Evolutionary conservation across 2,888 invertebrate genomes (phyloP).

Genomic region (Drosophila anomalata): DNA sequence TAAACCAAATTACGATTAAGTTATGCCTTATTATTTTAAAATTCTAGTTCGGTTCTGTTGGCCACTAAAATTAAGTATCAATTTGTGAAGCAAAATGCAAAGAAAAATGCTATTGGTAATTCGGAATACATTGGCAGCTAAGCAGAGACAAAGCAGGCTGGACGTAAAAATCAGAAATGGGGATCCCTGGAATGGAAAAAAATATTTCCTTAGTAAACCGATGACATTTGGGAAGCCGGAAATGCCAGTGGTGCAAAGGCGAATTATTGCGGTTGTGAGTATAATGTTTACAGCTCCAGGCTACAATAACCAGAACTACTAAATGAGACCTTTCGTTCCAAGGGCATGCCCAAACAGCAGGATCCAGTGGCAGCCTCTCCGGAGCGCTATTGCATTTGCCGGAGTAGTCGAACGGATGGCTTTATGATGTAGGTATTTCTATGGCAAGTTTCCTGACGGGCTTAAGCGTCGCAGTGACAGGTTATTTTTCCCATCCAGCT

Average conservation of each 20-base stretch:
- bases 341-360: too few relatives aligned
- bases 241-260: constrained; percentile 7
- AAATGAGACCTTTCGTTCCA: not conserved
- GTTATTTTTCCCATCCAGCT: not conserved
- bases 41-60: not conserved
- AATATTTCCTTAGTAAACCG: not conserved
- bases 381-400: constrained; percentile 1
- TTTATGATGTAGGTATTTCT: constrained; percentile 27
- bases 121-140: not conserved
- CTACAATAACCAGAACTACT: not conserved
- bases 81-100: not conserved
- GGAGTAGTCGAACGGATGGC: not conserved
- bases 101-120: constrained; percentile 4
- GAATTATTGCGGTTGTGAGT: not conserved
- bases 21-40: not conserved
- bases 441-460: not conserved
- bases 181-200: not conserved
- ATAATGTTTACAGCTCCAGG: not conserved
- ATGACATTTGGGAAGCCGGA: constrained; percentile 1
- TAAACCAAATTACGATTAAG: too few relatives aligned
- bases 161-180: constrained; percentile 5
- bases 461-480: not conserved
- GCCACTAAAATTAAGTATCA: constrained; percentile 12
- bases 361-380: not conserved
- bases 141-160: constrained; percentile 2